Base-by-base conservation (phyloP, 1,140 invertebrate species). In the Saccostrea echinata region DNA sequence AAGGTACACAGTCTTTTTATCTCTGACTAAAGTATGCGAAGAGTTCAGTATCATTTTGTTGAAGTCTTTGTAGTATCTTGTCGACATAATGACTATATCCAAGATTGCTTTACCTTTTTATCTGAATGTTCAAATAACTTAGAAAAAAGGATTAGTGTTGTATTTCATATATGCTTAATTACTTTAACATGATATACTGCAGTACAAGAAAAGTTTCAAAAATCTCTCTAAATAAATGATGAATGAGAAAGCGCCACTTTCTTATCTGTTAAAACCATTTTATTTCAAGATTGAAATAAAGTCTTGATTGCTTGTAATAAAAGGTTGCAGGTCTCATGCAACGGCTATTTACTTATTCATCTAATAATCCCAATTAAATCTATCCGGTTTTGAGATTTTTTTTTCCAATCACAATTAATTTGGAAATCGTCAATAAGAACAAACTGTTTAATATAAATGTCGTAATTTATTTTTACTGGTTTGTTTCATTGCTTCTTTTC, bases 181-280 rank as follows among this genome's bases (percentile, higher is more conserved):
- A 4, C 24, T 30, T 18, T 30, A 27, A 76, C 68, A 76, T 16
- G 68, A 30, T 16, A 76, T 16, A 16, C 21, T 30, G 33, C 24
- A 35, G 27, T 18, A 16, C 1, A 33, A 76, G 11, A 76, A n/a
- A 76, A 27, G 27, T 76, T 76, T 30, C 55, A 27, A 76, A 76
- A 11, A 76, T 35, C 68, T 16, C 13, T 76, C 24, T 16, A 33
- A 35, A 76, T 76, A 0, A 76, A 76, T 76, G 24, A 76, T 76
- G 11, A 16, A 76, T 33, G 68, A 76, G 68, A 33, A 30, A 76
- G 16, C 16, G 24, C 30, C 27, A 76, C 16, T 33, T 76, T 76
- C 68, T 76, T 76, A 76, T 76, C 68, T 76, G 24, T 33, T 76
- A 35, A 76, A 76, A 30, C 68, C 68, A 18, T 30, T 76, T 76